phyloP scores from a whole-genome alignment of 2,797 vertebrate genomes.

The Silurus lanzhouensis region DNA sequence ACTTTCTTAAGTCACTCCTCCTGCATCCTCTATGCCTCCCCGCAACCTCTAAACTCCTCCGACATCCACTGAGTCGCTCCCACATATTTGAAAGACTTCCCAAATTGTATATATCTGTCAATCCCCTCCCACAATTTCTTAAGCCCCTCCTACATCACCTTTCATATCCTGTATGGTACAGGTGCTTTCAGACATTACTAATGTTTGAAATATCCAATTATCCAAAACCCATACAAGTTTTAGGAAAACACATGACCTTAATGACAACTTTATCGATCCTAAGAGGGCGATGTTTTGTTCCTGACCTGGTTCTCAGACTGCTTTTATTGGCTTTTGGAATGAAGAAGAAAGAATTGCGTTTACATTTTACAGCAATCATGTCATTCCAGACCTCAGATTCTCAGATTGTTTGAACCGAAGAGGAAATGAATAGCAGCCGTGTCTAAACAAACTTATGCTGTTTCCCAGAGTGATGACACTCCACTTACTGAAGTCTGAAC shows the following conservation, averaged over 20 bases:
- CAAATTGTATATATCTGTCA: no score
- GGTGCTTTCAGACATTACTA: not conserved
- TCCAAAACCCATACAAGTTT: no score
- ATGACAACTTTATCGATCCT: not conserved
- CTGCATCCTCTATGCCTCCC: no score
- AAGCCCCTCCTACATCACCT: not conserved
- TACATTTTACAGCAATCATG: not conserved
- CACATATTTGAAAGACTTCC: no score
- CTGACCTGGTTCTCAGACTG: not conserved
- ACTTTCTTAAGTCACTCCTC: no score
- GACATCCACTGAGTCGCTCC: no score
- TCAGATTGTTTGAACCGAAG: not conserved
- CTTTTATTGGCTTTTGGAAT: not conserved
- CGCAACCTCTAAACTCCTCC: no score
- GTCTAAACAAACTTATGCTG: not conserved
- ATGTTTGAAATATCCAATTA: not conserved
- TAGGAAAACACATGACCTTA: not conserved
- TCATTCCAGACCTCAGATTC: not conserved
- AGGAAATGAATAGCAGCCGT: not conserved
- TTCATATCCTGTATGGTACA: not conserved
- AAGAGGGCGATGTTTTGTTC: not conserved
- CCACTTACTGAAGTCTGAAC: not conserved
- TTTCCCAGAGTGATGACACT: not conserved
- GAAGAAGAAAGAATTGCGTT: not conserved
- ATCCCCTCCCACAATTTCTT: not conserved